Conservation (phyloP, 2,888 invertebrate species). For the Oconnorella tubifera region DNA sequence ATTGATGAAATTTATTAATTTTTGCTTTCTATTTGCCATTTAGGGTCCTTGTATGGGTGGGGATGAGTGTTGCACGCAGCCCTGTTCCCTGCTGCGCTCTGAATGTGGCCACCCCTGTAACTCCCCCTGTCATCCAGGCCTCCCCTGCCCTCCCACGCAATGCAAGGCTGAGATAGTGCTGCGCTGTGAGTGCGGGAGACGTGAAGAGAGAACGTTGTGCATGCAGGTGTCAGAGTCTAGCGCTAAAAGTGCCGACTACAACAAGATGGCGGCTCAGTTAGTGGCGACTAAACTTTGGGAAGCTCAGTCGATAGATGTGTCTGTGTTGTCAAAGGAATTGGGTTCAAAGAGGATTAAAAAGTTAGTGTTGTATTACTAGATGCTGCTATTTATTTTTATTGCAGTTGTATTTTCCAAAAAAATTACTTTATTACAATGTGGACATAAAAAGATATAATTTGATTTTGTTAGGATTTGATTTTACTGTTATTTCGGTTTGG, state of each 20-base stretch:
- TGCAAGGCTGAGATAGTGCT: constrained; percentile 69
- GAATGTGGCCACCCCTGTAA: constrained; percentile 83
- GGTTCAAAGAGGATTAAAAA: constrained; percentile 9
- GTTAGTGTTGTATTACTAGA: too few relatives aligned
- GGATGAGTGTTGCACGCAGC: constrained; percentile 69
- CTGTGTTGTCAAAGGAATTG: constrained; percentile 11
- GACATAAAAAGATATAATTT: too few relatives aligned
- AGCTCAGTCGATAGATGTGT: constrained; percentile 14
- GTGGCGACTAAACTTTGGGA: constrained; percentile 17
- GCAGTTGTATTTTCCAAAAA: too few relatives aligned
- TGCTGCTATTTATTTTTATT: neutral
- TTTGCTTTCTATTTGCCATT: too few relatives aligned
- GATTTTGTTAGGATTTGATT: too few relatives aligned
- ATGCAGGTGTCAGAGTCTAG: constrained; percentile 8
- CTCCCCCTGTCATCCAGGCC: constrained; percentile 73
- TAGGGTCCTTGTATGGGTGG: constrained; percentile 47
- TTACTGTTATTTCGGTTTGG: too few relatives aligned
- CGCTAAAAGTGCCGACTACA: constrained; percentile 9
- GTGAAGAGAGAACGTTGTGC: constrained; percentile 18
- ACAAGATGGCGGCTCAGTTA: constrained; percentile 9
- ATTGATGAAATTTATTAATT: too few relatives aligned
- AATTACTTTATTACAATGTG: too few relatives aligned
- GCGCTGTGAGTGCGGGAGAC: constrained; percentile 20
- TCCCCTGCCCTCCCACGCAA: constrained; percentile 66
- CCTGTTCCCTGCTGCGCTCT: constrained; percentile 68